Evolutionary conservation across 1,140 invertebrate species (phyloP).

Genomic region (Cephus cinctus): DNA sequence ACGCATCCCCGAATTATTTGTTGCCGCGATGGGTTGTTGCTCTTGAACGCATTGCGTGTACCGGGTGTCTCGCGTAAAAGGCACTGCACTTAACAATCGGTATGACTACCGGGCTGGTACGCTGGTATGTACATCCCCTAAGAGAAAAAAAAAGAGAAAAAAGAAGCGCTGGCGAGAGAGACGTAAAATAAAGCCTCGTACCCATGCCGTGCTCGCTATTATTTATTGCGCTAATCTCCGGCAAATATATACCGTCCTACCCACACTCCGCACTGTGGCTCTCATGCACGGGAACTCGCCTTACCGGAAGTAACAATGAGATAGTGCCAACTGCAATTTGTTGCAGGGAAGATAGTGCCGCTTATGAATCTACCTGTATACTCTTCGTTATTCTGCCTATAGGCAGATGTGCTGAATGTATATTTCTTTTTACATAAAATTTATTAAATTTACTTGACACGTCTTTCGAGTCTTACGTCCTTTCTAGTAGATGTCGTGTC

Average conservation of each 20-base stretch:
- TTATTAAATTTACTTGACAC: too few species aligned
- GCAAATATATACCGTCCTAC: too few species aligned
- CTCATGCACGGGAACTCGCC: slow-evolving; percentile 5
- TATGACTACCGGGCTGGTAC: too few species aligned
- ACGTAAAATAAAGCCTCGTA: slow-evolving; percentile 9
- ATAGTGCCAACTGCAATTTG: slow-evolving; percentile 27
- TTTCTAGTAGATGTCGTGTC: too few species aligned
- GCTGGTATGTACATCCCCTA: too few species aligned
- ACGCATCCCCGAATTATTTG: slow-evolving; percentile 53
- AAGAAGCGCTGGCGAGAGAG: slow-evolving; percentile 4
- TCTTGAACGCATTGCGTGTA: background rate
- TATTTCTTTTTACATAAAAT: too few species aligned
- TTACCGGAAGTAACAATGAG: slow-evolving; percentile 25
- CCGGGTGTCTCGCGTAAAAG: too few species aligned
- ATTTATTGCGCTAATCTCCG: slow-evolving; percentile 28
- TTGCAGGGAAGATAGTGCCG: slow-evolving; percentile 19
- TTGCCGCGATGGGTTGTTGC: slow-evolving; percentile 4
- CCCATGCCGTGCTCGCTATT: slow-evolving; percentile 13
- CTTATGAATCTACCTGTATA: too few species aligned
- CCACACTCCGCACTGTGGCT: slow-evolving; percentile 10
- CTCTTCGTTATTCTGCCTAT: too few species aligned
- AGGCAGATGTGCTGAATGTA: too few species aligned
- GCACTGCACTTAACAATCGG: too few species aligned
- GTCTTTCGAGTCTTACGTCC: too few species aligned
- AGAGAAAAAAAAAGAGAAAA: slow-evolving; percentile 4